Evolutionary conservation across 1,140 invertebrate genomes (phyloP), one percentile per base, ranked within the genome.

Genomic region (Drosophila malerkotliana): DNA sequence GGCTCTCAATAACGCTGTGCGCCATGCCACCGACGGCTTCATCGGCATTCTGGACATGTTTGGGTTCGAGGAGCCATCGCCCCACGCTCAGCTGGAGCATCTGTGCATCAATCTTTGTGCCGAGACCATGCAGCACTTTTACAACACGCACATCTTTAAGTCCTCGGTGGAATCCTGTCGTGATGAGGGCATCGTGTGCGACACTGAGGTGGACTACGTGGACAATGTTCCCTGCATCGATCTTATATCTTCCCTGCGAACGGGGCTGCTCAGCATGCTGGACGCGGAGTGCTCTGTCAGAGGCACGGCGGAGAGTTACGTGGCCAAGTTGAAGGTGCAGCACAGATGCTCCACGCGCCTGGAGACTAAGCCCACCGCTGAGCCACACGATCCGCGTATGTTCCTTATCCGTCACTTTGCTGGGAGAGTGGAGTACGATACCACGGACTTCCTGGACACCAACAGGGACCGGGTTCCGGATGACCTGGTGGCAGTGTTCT

Each of bases 61-160:
- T 92, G 97, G 97, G 0, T 98, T 98, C 92, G 97, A 98, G 93
- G 97, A 98, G 92, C 96, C 96, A 21, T 96, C 96, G 87, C 97
- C 97, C 0, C 87, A 90, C 37, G 96, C 96, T 79, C 97, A 97
- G 79, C 93, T 99, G 73, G 98, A 98, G 91, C 98, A 98, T 90
- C 92, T 99, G 14, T 99, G 98, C 92, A 98, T 98, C 76, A 98
- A 99, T 92, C 92, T 99, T 45, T 98, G 97, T 92, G 97, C 98
- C 0, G 98, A 99, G 93, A 98, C 98, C 14, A 98, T 99, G 97
- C 98, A 99, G 89, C 97, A 98, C 92, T 98, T 98, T 92, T 99
- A 98, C 93, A 98, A 98, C 91, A 98, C 97, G 32, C 97, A 98
- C 92, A 97, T 98, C 64, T 98, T 99, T 92, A 98, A 98, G 92